Evolutionary conservation across 2,797 vertebrate species (phyloP), one percentile per base, ranked within the genome.

Genomic region (Malurus splendens): DNA sequence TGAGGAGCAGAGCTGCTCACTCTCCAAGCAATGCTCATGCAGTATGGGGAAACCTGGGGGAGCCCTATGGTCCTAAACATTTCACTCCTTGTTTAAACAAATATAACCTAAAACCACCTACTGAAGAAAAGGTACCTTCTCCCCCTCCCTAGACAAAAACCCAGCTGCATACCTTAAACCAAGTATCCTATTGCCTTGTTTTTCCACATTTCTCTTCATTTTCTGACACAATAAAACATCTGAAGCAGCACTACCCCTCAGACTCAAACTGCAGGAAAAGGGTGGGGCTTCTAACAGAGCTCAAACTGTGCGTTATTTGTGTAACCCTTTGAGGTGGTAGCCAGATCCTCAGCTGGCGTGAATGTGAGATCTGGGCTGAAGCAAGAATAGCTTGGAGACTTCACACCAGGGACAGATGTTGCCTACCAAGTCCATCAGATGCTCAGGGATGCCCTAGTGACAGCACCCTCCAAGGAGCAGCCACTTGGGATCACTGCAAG

Each of bases 261-360:
- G 59, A 83, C 32, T 39, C 48, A 64, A 87, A 59, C 76, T 70
- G 70, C 93, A 93, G 94, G 93, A 95, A 95, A 91, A 95, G 90
- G 95, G 94, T 92, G 93, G 93, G 87, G 92, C 64, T 70, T 80
- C 25, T 38, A 86, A 67, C 38, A 56, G 3, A 77, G 67, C 45
- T 51, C 48, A 42, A 71, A 59, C 51, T 18, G 14, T 3, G 27
- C 0, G 0, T 57, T 89, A 71, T 67, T 92, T 89, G 19, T 72
- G 79, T 56, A 89, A 90, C 74, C 3, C 7, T 54, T 75, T 80
- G 62, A 81, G 90, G 64, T 5, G 47, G 50, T 5, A 6, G 75
- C 45, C 68, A 50, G 65, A 78, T 72, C 66, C 66, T 89, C 88
- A 45, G 56, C 70, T 41, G 42, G 9, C 54, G 51, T 42, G 77